A percentile compares a stretch with the other conserved stretches of the same genome.
phyloP scores from a whole-genome alignment of 35 echinoderm and acorn worm genomes.

The Ptychodera flava region DNA sequence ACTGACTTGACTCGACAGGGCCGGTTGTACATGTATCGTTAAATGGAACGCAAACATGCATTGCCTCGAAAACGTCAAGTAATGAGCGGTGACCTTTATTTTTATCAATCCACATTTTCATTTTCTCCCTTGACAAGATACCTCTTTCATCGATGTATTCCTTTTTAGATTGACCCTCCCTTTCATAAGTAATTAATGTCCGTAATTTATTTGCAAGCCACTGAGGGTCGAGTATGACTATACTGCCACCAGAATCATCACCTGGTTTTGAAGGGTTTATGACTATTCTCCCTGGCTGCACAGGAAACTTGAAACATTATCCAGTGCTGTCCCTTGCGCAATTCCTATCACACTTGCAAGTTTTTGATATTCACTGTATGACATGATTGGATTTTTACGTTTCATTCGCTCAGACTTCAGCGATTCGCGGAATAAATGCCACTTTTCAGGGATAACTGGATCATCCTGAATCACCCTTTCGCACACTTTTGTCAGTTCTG shows the following conservation, averaged over 20 bases:
- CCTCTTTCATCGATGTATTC: not conserved
- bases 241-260: not conserved
- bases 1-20: not conserved
- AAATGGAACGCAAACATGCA: not conserved
- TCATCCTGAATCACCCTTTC: not conserved
- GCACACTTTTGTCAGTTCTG: not conserved
- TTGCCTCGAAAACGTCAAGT: not conserved
- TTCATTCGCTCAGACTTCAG: not conserved
- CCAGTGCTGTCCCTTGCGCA: not conserved
- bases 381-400: not conserved
- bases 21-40: not conserved
- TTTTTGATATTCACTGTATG: not conserved
- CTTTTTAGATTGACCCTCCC: not conserved
- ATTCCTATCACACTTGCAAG: not conserved
- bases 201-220: not conserved
- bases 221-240: not conserved
- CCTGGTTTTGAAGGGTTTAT: not conserved
- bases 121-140: too few relatives aligned
- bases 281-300: not conserved
- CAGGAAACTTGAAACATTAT: not conserved
- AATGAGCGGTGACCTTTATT: not conserved
- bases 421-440: not conserved
- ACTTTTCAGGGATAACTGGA: not conserved
- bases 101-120: not conserved
- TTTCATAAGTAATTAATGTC: not conserved